Percentiles rank a stretch among this genome's conserved stretches.
These are phyloP conservation scores for Lepas anatifera DNA, from an alignment of 2,888 invertebrate species.

Conservation along the genomic window DNA sequence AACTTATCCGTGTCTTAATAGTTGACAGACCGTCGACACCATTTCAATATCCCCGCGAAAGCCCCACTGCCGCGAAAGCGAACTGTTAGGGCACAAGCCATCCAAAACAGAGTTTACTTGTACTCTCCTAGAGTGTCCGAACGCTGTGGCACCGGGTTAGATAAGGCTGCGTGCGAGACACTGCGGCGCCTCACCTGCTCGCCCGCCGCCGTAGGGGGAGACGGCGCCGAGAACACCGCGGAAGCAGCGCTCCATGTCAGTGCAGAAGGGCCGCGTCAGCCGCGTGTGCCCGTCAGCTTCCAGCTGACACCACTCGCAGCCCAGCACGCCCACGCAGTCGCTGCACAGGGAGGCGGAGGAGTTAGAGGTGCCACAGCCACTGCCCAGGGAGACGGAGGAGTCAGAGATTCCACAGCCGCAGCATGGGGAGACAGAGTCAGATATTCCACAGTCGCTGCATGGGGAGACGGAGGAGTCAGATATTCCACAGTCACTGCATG, in stretches of 20 bases:
- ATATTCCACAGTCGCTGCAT: neutral
- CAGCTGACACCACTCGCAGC: slow-evolving; percentile 83
- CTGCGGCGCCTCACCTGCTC: neutral
- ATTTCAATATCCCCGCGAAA: no score
- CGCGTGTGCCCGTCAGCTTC: slow-evolving; percentile 58
- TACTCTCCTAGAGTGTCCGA: no score
- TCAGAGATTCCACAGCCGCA: no score
- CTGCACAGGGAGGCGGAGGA: no score
- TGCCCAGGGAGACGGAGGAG: neutral
- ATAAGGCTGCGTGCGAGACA: neutral
- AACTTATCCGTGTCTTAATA: no score
- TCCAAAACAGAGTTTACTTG: no score
- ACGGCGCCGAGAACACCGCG: slow-evolving; percentile 71
- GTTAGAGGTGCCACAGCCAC: no score
- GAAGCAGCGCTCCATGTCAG: slow-evolving; percentile 66
- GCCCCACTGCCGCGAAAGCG: no score
- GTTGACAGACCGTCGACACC: no score
- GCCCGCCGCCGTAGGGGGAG: slow-evolving; percentile 49
- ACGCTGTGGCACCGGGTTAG: no score
- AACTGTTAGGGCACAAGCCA: no score
- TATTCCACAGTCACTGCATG: slow-evolving; percentile 13
- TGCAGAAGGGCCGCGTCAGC: slow-evolving; percentile 61
- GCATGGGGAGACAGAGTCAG: no score
- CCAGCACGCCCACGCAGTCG: slow-evolving; percentile 52
- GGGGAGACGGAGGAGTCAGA: neutral